Conservation (phyloP, 2,113 vertebrate species). For the Cyanoramphus novaezelandiae region DNA sequence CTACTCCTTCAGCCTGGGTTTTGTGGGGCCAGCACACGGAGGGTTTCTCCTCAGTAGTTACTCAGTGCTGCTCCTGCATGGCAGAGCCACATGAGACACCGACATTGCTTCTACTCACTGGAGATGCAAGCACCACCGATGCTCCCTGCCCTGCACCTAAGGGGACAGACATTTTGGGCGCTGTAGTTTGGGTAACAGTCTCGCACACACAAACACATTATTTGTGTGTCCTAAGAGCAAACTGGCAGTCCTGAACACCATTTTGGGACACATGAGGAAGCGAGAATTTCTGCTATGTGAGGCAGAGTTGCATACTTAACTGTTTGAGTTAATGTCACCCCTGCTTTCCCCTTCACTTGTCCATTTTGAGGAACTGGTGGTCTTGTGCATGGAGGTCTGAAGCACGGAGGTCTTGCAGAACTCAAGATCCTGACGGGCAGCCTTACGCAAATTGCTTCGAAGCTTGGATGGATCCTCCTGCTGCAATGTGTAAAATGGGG, state of each 20-base stretch:
- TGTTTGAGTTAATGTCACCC: not conserved
- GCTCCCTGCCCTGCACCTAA: not conserved
- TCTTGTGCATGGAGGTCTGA: not conserved
- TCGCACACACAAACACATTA: not conserved
- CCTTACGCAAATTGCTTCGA: not conserved
- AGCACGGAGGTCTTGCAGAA: not conserved
- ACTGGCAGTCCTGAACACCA: not conserved
- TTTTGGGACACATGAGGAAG: not conserved
- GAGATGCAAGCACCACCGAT: not conserved
- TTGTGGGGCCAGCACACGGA: not conserved
- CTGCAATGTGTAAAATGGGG: not conserved
- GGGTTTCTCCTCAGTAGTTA: not conserved
- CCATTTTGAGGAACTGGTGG: not conserved
- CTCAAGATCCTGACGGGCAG: not conserved
- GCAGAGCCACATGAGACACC: not conserved
- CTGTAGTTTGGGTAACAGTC: rapidly evolving
- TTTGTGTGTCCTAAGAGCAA: not conserved
- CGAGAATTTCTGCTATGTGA: not conserved
- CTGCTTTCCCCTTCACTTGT: not conserved
- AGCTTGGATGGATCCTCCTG: not conserved
- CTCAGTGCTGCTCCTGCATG: not conserved
- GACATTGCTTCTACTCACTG: not conserved
- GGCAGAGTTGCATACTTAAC: not conserved
- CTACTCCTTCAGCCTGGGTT: not conserved
- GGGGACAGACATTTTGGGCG: not conserved